Evolutionary conservation across 2,888 invertebrate genomes (phyloP), one percentile per base, ranked within the genome.

Genomic region (Pheosia tremula): DNA sequence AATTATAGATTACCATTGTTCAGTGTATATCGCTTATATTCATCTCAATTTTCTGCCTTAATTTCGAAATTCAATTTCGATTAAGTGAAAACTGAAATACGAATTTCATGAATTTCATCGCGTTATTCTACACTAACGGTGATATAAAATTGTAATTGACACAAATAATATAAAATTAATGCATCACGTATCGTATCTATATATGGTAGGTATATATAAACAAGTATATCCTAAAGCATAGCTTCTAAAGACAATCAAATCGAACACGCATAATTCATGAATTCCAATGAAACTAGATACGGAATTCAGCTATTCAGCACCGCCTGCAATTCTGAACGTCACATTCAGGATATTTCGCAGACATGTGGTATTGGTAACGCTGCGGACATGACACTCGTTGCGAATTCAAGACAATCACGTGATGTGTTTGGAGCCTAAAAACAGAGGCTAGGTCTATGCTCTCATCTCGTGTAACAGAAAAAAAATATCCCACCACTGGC

Each of bases 1-100:
- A 77, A 76, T 77, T 77, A 79, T 77, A 69, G 68, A 79, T 74
- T 70, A 73, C 71, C 64, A 62, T 68, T 74, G 68, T 72, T 74
- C 68, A 67, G 67, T 50, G 45, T 57, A 47, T 53, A 37, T 59
- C 63, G 61, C 56, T 38, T 56, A 58, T 56, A 62, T 61, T 60
- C 47, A 9, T 59, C 50, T 56, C 60, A 53, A 61, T 61, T 71
- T 64, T 71, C 56, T 57, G 60, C 59, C 61, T 65, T 62, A 38
- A 4, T 5, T 11, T 3, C 39, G 39, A 55, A 55, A 13, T 39
- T 39, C 13, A 39, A n/a, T 55, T 55, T 41, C 39, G 7, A 4
- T 70, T 66, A 56, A 45, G 53, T 62, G 59, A 60, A 59, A 62
- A 43, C 43, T 37, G 47, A 50, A 41, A 54, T 68, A n/a, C 53